phyloP scores from a whole-genome alignment of 1,140 invertebrate genomes.

The Macrobrachium rosenbergii region DNA sequence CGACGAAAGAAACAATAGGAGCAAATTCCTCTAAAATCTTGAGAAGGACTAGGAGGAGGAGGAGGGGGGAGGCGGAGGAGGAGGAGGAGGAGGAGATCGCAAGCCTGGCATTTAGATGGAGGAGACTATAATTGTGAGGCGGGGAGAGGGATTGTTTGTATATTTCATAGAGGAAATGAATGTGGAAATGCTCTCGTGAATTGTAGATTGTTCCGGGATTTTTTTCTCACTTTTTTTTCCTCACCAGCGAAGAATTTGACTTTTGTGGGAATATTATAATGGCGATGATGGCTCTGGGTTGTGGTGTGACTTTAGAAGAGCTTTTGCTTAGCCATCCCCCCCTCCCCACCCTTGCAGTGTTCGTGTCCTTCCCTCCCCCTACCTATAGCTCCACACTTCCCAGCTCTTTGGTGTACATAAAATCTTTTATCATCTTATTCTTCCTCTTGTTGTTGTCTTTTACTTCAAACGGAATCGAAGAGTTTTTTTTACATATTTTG shows the following conservation, averaged over 20 bases:
- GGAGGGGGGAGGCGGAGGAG: background rate
- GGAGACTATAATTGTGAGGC: conserved; percentile 50
- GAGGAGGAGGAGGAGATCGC: conserved; percentile 46
- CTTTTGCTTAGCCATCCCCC: no score
- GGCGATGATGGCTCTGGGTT: no score
- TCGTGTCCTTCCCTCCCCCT: no score
- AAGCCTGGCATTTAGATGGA: conserved; percentile 60
- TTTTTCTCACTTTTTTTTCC: background rate
- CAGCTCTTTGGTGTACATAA: no score
- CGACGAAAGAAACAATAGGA: conserved; percentile 52
- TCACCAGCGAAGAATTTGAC: background rate
- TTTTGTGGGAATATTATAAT: background rate
- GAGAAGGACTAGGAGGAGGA: background rate
- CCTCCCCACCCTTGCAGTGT: no score
- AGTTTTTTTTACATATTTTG: no score
- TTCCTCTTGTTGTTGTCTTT: no score
- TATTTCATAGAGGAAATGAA: conserved; percentile 17
- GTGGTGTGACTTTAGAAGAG: no score
- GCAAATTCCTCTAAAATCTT: conserved; percentile 25
- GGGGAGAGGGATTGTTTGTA: conserved; percentile 4
- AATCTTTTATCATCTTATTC: no score
- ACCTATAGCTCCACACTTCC: no score
- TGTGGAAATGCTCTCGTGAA: background rate
- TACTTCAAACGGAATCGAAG: no score
- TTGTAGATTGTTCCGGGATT: conserved; percentile 1